A percentile compares a stretch with the other conserved stretches of the same genome.
Conservation (phyloP, 2,888 invertebrate species). For the Cryptocephalus primarius region DNA sequence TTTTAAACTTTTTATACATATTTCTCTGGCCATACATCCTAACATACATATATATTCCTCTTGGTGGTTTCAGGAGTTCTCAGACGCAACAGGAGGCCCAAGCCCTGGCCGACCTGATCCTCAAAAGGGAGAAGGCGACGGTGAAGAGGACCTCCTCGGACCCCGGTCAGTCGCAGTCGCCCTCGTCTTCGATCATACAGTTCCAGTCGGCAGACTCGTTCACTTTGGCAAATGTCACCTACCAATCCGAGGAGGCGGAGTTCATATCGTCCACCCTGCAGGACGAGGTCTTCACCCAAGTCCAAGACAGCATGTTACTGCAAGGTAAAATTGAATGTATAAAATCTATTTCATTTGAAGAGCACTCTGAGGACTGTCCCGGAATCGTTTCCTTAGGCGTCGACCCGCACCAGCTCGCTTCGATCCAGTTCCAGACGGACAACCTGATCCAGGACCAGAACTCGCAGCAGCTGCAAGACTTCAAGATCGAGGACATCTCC, state of each 20-base stretch:
- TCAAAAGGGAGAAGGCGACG: constrained; percentile 59
- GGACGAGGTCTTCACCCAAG: constrained; percentile 67
- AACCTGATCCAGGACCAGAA: constrained; percentile 49
- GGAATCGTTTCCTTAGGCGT: constrained; percentile 24
- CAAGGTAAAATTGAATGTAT: constrained; percentile 37
- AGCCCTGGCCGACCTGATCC: constrained; percentile 62
- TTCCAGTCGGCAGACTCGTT: constrained; percentile 52
- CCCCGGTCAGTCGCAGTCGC: constrained; percentile 43
- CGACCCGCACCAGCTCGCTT: constrained; percentile 47
- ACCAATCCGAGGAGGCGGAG: constrained; percentile 50
- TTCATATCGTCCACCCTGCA: constrained; percentile 56
- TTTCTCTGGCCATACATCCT: too few relatives aligned
- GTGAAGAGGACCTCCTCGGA: constrained; percentile 67
- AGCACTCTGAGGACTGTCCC: too few relatives aligned
- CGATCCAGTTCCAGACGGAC: constrained; percentile 37
- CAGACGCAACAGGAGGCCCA: constrained; percentile 58
- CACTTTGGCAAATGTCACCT: constrained; percentile 49
- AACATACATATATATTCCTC: constrained; percentile 18
- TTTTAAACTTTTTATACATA: too few relatives aligned
- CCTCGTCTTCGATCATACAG: constrained; percentile 41
- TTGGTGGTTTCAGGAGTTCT: constrained; percentile 29
- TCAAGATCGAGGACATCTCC: constrained; percentile 51
- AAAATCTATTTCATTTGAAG: too few relatives aligned
- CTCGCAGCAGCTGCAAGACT: constrained; percentile 53
- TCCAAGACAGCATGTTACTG: constrained; percentile 57